Percentiles rank a stretch among this genome's conserved stretches.
phyloP scores from a whole-genome alignment of 2,888 invertebrate genomes.

The Elmis aenea region DNA sequence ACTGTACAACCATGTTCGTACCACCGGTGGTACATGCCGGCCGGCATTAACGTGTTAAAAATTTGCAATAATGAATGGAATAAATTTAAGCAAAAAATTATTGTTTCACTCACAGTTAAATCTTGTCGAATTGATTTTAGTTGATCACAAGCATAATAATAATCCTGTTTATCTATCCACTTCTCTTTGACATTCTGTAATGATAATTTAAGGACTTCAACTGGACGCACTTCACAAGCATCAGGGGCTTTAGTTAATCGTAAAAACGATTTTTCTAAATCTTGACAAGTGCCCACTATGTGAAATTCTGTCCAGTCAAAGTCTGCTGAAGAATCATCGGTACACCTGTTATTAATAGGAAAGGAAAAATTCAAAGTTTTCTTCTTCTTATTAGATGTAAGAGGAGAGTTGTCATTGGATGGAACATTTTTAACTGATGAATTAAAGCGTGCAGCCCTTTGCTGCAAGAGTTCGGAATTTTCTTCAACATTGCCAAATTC shows the following conservation, averaged over 20 bases:
- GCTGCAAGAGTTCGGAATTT: conserved; percentile 74
- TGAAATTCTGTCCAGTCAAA: conserved; percentile 83
- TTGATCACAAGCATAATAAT: conserved; percentile 97
- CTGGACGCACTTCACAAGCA: conserved; percentile 86
- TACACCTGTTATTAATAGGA: conserved; percentile 31
- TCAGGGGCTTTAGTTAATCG: conserved; percentile 94
- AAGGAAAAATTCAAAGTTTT: conserved; percentile 4
- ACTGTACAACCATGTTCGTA: no score
- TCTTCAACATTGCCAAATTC: conserved; percentile 64
- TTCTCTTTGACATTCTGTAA: conserved; percentile 85
- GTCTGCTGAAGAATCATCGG: conserved; percentile 63
- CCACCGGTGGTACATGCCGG: no score
- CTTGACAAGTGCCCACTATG: conserved; percentile 90
- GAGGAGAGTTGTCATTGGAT: conserved; percentile 10
- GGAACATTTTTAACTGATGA: conserved; percentile 34
- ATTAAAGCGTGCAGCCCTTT: conserved; percentile 85
- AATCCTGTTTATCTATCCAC: conserved; percentile 89
- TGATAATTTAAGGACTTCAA: conserved; percentile 76
- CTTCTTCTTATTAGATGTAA: conserved; percentile 21
- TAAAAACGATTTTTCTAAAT: conserved; percentile 94
- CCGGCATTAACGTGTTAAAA: no score
- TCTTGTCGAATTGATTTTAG: conserved; percentile 98
- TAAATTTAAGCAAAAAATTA: no score
- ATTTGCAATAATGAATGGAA: no score
- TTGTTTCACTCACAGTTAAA: conserved; percentile 71